Percentiles rank a stretch among this genome's conserved stretches.
phyloP scores from a whole-genome alignment of 2,888 invertebrate species.

The Bhutanitis thaidina region DNA sequence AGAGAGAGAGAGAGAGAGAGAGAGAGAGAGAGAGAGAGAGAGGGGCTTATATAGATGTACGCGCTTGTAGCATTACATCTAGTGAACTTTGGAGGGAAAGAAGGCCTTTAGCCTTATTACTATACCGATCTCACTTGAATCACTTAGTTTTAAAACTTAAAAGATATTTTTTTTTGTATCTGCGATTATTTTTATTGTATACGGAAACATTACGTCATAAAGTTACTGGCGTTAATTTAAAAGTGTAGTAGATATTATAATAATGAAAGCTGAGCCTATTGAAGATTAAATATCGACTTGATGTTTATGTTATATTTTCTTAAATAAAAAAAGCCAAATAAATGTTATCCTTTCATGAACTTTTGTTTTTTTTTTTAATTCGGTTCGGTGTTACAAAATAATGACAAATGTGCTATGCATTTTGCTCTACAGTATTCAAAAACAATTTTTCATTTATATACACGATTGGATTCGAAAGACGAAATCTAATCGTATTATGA shows the following conservation, averaged over 20 bases:
- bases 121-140: background rate
- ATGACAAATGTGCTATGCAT: too few species aligned
- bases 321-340: conserved; percentile 5
- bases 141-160: background rate
- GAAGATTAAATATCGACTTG: background rate
- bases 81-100: background rate
- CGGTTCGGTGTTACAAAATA: too few species aligned
- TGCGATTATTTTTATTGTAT: background rate
- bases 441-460: too few species aligned
- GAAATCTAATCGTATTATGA: too few species aligned
- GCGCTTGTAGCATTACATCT: background rate
- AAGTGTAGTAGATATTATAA: background rate
- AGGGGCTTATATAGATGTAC: background rate
- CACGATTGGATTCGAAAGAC: too few species aligned
- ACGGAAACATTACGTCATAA: background rate
- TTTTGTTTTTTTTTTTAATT: background rate
- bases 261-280: background rate
- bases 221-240: background rate
- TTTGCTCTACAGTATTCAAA: too few species aligned
- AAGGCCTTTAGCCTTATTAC: background rate
- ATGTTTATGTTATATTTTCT: conserved; percentile 6
- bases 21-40: too few species aligned
- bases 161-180: background rate
- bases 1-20: too few species aligned
- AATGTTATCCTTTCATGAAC: background rate